Base-by-base conservation (phyloP, 1,140 invertebrate genomes). In the Cotesia vestalis region DNA sequence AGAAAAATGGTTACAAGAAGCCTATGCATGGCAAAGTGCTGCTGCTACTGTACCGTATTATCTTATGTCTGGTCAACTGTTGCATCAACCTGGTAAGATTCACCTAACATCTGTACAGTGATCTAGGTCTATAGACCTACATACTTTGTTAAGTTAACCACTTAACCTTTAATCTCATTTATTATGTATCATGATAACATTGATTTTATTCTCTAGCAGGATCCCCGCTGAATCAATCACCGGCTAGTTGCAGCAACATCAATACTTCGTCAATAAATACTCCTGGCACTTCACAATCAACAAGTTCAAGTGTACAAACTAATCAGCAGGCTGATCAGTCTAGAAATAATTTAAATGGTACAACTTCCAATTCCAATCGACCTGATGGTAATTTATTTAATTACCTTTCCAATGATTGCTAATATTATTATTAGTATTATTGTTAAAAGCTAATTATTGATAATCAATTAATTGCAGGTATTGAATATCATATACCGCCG, bases 401-500 rank as follows among this genome's bases (percentile, higher is more conserved):
- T 59, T 59, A 27, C 2, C 27, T 27, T 27, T 27, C 27, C 1
- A 27, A 27, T 27, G 0, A 27, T 27, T 27, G 2, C n/a, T n/a
- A n/a, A n/a, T n/a, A n/a, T 8, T 55, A 55, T 55, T 12, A 1
- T 55, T 55, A 14, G 1, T 51, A 4, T 51, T 51, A 12, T 55
- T 14, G 12, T 55, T 14, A 3, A 38, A 5, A 46, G 6, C 17
- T 51, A 66, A 20, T 69, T 40, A 59, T 11, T 69, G 27, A 60
- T 9, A 69, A 59, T 59, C 46, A 59, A 59, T 69, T 53, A 46
- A 36, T 69, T 86, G 66, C 69, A 90, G 93, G 93, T 62, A 89
- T 89, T 79, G 91, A 93, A 78, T 94, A 92, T 85, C 85, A 90
- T 46, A 90, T 97, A 79, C 94, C 95, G 71, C 91, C 93, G 9